Evolutionary conservation across 53 echinoderm and acorn worm genomes (phyloP).

Genomic region (Stichopus horrens): DNA sequence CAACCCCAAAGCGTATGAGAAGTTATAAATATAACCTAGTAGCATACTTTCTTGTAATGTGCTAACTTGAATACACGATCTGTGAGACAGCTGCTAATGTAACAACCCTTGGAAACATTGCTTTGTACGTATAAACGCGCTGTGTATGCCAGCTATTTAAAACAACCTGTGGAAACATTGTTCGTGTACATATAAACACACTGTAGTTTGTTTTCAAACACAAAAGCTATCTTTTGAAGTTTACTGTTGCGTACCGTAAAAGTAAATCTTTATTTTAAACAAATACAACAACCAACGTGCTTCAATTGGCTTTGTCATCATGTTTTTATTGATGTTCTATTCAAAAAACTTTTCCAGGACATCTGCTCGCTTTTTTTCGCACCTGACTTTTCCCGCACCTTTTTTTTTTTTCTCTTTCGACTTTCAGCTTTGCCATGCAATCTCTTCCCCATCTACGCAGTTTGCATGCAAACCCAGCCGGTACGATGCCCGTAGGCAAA

Average conservation of each 20-base stretch:
- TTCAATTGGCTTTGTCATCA: constrained; percentile 31
- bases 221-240: background rate
- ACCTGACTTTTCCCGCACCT: constrained; percentile 6
- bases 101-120: no score
- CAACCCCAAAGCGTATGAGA: no score
- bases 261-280: constrained; percentile 18
- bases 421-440: constrained; percentile 16
- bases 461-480: constrained; percentile 44
- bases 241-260: background rate
- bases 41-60: no score
- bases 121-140: no score
- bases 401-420: background rate
- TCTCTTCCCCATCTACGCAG: constrained; percentile 30
- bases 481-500: constrained; percentile 32
- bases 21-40: no score
- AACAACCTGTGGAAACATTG: no score
- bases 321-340: constrained; percentile 39
- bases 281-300: constrained; percentile 12
- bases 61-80: no score
- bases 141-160: no score
- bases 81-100: no score
- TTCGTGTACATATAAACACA: no score
- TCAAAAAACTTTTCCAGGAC: background rate
- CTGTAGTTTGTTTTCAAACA: background rate
- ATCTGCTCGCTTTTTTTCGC: constrained; percentile 20